Evolutionary conservation across 2,113 vertebrate species (phyloP).

Genomic region (Numenius arquata): DNA sequence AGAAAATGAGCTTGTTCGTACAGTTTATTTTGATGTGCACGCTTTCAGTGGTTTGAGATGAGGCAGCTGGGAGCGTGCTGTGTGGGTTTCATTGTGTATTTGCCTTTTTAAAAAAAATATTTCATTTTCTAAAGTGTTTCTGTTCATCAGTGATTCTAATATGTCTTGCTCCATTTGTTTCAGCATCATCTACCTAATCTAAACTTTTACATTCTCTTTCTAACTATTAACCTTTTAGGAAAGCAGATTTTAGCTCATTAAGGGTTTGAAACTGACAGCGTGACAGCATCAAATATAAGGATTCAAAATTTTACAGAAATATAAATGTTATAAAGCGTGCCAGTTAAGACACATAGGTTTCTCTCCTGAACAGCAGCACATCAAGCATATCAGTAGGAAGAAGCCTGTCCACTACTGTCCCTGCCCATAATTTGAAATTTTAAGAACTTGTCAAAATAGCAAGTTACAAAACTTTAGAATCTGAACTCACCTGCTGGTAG

Average conservation of each 20-base stretch:
- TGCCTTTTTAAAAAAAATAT: background rate
- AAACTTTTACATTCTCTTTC: slow-evolving; percentile 19
- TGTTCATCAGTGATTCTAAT: slow-evolving; percentile 49
- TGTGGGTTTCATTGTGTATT: slow-evolving; percentile 12
- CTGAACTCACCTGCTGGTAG: background rate
- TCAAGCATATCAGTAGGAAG: background rate
- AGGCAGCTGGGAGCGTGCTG: background rate
- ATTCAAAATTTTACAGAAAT: background rate
- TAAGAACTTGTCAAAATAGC: background rate
- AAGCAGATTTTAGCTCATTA: slow-evolving; percentile 33
- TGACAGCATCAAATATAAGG: background rate
- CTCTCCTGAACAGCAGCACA: background rate
- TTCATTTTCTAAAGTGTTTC: slow-evolving; percentile 54
- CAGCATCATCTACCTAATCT: slow-evolving; percentile 36
- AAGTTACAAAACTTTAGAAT: background rate
- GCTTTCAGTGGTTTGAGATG: background rate
- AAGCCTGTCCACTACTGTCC: background rate
- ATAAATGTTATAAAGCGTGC: background rate
- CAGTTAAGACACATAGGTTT: background rate
- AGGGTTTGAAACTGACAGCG: background rate
- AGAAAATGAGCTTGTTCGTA: background rate
- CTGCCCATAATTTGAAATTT: background rate
- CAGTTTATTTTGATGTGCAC: background rate
- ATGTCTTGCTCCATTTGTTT: slow-evolving; percentile 55
- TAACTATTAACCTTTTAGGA: slow-evolving; percentile 20